A percentile compares a stretch with the other conserved stretches of the same genome.
Conservation (phyloP, 2,888 invertebrate species). For the Crioceris asparagi region DNA sequence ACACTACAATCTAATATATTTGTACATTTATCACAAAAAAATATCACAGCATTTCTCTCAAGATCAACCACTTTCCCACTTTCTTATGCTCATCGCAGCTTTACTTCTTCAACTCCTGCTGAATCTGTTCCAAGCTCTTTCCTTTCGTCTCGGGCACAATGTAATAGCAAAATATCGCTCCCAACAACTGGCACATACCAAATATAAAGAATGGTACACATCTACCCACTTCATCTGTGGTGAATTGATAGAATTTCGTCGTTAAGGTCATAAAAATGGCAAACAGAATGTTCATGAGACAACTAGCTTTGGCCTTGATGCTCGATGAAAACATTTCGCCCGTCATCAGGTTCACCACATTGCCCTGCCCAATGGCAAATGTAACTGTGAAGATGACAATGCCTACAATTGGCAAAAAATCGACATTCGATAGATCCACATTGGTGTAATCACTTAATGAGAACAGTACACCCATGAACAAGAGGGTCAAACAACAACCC, state of each 20-base stretch:
- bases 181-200: constrained; percentile 18
- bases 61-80: too few relatives aligned
- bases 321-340: constrained; percentile 27
- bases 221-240: constrained; percentile 24
- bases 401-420: constrained; percentile 22
- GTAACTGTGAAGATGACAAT: constrained; percentile 20
- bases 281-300: constrained; percentile 25
- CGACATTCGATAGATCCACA: constrained; percentile 15
- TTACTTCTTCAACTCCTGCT: constrained; percentile 24
- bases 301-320: constrained; percentile 28
- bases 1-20: too few relatives aligned
- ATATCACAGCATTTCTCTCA: too few relatives aligned
- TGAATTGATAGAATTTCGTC: constrained; percentile 29
- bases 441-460: constrained; percentile 22
- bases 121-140: constrained; percentile 31
- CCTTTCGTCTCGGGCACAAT: constrained; percentile 32
- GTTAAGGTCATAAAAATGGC: constrained; percentile 23
- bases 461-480: constrained; percentile 26
- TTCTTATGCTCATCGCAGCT: background rate
- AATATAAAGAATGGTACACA: constrained; percentile 28
- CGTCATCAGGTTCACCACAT: constrained; percentile 21
- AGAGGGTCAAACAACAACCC: constrained; percentile 14
- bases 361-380: constrained; percentile 23
- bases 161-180: constrained; percentile 22
- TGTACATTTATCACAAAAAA: too few relatives aligned